These are phyloP conservation scores for Ceratothoa steindachneri DNA, from an alignment of 2,888 invertebrate genomes.

Conservation along the genomic window DNA sequence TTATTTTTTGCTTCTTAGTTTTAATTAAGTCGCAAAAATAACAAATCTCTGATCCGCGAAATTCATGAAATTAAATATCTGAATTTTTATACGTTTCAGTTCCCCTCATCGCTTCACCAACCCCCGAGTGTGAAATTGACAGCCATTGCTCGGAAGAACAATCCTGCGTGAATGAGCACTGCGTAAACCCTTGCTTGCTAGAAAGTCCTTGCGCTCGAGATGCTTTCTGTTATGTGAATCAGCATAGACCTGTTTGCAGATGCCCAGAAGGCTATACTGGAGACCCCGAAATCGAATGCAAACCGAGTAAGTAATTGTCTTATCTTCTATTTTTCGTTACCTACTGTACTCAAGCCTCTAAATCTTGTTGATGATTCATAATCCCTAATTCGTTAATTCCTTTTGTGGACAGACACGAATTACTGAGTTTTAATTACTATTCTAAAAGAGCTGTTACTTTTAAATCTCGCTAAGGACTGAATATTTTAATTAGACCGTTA, in stretches of 20 bases:
- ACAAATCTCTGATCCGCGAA: too few species aligned
- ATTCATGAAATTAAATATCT: too few species aligned
- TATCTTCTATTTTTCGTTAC: not conserved
- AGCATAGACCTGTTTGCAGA: constrained; percentile 65
- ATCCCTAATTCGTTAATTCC: not conserved
- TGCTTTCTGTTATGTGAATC: constrained; percentile 52
- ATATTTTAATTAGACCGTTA: not conserved
- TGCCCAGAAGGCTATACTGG: constrained; percentile 75
- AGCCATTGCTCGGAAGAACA: constrained; percentile 43
- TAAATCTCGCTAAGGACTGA: not conserved
- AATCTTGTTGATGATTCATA: not conserved
- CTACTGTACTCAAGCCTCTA: not conserved
- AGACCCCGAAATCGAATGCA: constrained; percentile 54
- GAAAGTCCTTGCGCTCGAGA: constrained; percentile 65
- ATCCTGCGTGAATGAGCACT: constrained; percentile 64
- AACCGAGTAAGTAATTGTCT: constrained; percentile 77
- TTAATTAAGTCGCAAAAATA: too few species aligned
- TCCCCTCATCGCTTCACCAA: not conserved
- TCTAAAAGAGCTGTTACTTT: not conserved
- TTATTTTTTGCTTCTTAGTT: too few species aligned
- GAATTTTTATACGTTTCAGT: too few species aligned
- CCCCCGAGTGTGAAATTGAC: constrained; percentile 53
- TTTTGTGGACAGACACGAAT: not conserved
- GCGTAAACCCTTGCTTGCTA: constrained; percentile 62
- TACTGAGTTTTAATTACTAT: too few species aligned